Conservation (phyloP, 2,797 vertebrate genomes). For the Menidia menidia region DNA sequence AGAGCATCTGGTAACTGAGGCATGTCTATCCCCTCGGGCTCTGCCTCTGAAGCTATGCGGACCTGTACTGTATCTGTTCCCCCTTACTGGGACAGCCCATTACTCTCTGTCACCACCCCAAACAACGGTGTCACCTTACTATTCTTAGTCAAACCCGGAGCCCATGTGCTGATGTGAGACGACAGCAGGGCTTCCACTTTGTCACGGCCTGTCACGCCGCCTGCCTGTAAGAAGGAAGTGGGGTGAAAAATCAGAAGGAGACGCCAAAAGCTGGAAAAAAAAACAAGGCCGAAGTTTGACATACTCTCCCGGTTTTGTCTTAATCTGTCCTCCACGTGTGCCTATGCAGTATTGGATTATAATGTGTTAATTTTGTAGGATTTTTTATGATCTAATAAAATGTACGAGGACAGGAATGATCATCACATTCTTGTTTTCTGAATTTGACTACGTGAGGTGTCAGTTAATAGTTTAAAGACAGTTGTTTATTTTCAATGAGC, state of each 20-base stretch:
- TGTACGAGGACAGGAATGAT: background rate
- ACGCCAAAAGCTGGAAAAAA: conserved; percentile 2
- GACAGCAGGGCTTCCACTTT: conserved; percentile 41
- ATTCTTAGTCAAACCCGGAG: conserved; percentile 67
- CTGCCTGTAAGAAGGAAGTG: conserved; percentile 42
- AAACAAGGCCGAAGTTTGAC: conserved; percentile 9
- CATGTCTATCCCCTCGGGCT: conserved; percentile 54
- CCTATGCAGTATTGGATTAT: background rate
- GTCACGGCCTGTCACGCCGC: conserved; percentile 18
- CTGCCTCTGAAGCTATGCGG: conserved; percentile 67
- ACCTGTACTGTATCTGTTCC: conserved; percentile 39
- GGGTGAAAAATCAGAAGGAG: conserved; percentile 44
- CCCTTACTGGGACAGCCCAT: conserved; percentile 58
- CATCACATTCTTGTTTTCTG: background rate
- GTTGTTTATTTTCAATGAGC: too few relatives aligned
- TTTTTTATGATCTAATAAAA: background rate
- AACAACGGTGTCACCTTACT: conserved; percentile 69
- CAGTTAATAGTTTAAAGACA: too few relatives aligned
- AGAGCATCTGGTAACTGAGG: conserved; percentile 59
- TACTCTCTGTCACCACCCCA: conserved; percentile 67
- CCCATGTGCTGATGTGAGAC: conserved; percentile 41
- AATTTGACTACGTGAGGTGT: too few relatives aligned
- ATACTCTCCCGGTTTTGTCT: background rate
- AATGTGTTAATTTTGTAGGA: background rate
- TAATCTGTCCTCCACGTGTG: conserved; percentile 5